A percentile compares a stretch with the other conserved stretches of the same genome.
phyloP scores from a whole-genome alignment of 2,797 vertebrate genomes.

The Coreius guichenoti region DNA sequence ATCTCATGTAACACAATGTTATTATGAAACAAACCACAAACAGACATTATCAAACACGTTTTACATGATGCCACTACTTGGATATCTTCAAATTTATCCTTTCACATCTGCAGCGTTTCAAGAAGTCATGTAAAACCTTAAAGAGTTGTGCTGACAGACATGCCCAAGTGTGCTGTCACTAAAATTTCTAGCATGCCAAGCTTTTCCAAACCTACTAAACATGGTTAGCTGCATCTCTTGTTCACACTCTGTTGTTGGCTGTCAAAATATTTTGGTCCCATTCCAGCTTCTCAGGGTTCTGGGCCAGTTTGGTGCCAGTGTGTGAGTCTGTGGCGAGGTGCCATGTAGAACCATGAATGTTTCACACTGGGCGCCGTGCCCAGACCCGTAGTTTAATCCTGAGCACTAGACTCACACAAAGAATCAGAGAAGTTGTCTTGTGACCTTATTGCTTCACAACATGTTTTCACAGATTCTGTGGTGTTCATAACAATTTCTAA shows the following conservation, averaged over 20 bases:
- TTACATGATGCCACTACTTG: not conserved
- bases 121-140: constrained; percentile 9
- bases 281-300: constrained; percentile 31
- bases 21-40: not conserved
- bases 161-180: not conserved
- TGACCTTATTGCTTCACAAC: constrained; percentile 31
- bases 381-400: constrained; percentile 31
- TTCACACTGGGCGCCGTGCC: constrained; percentile 29
- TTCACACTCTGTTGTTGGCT: constrained; percentile 29
- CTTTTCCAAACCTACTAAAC: constrained; percentile 5
- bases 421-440: constrained; percentile 4
- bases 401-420: not conserved
- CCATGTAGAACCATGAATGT: constrained; percentile 36
- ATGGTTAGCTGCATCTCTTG: constrained; percentile 12
- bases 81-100: not conserved
- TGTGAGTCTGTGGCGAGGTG: constrained; percentile 13
- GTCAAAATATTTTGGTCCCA: constrained; percentile 34
- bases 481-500: not conserved
- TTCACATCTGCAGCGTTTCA: constrained; percentile 11
- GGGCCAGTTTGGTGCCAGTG: constrained; percentile 22
- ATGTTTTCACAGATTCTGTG: constrained; percentile 6
- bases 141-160: constrained; percentile 35
- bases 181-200: not conserved
- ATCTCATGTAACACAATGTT: not conserved
- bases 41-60: not conserved